These are phyloP conservation scores for Triplophysa yarkandensis DNA, from an alignment of 2,797 vertebrate species.

Conservation along the genomic window DNA sequence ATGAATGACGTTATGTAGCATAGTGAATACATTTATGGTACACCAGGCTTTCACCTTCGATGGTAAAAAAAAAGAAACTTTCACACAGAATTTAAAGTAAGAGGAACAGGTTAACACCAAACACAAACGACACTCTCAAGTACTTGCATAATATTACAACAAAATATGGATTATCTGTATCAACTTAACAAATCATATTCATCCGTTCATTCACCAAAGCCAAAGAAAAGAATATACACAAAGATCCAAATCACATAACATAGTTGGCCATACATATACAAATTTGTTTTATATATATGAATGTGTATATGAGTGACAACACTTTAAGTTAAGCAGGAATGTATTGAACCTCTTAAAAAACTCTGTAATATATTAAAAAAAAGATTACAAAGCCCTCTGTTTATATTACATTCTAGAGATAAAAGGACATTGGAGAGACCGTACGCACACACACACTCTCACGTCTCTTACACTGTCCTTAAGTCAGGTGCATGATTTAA, in stretches of 20 bases:
- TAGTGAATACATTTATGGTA: constrained; percentile 28
- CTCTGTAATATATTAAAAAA: constrained; percentile 61
- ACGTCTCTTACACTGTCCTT: constrained; percentile 42
- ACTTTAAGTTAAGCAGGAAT: constrained; percentile 82
- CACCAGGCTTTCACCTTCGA: constrained; percentile 15
- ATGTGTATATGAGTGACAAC: constrained; percentile 70
- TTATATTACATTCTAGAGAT: constrained; percentile 66
- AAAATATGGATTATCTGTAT: constrained; percentile 44
- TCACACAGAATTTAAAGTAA: constrained; percentile 39
- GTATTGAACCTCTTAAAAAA: constrained; percentile 71
- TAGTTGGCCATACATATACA: constrained; percentile 61
- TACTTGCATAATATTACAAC: constrained; percentile 47
- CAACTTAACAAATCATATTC: constrained; percentile 19
- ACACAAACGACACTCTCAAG: constrained; percentile 32
- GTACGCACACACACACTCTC: neutral
- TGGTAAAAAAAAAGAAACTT: constrained; percentile 8
- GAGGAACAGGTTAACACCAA: constrained; percentile 28
- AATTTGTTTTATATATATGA: constrained; percentile 68
- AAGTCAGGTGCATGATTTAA: constrained; percentile 62
- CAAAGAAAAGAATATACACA: constrained; percentile 68
- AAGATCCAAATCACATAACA: constrained; percentile 55
- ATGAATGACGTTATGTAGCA: constrained; percentile 5
- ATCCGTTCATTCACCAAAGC: constrained; percentile 68
- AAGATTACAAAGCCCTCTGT: constrained; percentile 57
- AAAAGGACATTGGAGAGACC: constrained; percentile 42